Base-by-base conservation (phyloP, 2,113 vertebrate genomes). In the Columba janthina region DNA sequence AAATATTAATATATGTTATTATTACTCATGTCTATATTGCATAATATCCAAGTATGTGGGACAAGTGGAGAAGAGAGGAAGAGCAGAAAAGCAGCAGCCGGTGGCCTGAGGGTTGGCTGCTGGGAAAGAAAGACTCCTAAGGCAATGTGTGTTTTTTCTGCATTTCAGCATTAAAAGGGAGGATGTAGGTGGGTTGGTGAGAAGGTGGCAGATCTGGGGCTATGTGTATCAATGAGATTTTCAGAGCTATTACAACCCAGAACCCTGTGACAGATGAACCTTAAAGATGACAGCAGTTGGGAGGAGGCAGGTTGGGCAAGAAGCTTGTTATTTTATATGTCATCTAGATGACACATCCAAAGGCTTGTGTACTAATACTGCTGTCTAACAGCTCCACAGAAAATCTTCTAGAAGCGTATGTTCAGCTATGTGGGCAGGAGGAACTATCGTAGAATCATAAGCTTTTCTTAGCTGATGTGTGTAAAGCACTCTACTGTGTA, bases 311-410 rank as follows among this genome's bases (percentile, higher is more conserved):
- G 31, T 61, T 84, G 92, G 89, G 84, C 93, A 84, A 94, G 83
- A 53, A 84, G 38, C 22, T 90, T 74, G 64, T 85, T 84, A 22
- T 74, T 95, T 72, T 62, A 46, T 29, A 31, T 83, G 88, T 83
- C 88, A 92, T 74, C 60, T 74, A 28, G 75, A 73, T 90, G 96
- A 92, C 75, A 92, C 72, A 90, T 74, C 44, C 72, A 42, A 50
- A 83, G 90, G 69, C 60, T 91, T 70, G 42, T 64, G 72, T 77
- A 71, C 56, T 81, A 58, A 77, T 70, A 5, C 64, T 71, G 42
- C 75, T 86, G 86, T 81, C 86, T 92, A 71, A 86, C 79, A 94
- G 69, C 90, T 86, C 87, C 86, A 66, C 72, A 48, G 79, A 73
- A 93, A 15, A 42, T 5, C 56, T 50, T 79, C 88, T 51, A 71